Base-by-base conservation (phyloP, 2,888 invertebrate genomes). In the Eupeodes latifasciatus region DNA sequence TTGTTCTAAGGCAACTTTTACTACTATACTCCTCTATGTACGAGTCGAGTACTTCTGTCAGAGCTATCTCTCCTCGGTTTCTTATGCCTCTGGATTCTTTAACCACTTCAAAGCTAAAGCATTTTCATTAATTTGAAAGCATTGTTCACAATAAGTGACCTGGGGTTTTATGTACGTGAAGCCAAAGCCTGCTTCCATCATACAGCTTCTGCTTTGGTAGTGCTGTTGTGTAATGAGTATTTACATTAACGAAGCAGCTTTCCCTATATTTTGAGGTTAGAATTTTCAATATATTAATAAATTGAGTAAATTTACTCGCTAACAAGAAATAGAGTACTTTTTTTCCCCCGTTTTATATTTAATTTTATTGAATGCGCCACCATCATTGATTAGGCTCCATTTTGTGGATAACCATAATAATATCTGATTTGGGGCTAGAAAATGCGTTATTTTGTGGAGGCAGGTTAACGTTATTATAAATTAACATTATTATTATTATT, bases 121-220 rank as follows among this genome's bases (percentile, higher is more conserved):
- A 77, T 72, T 85, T 81, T 85, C 81, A 85, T 85, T 85, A 78
- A 74, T 74, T 81, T 78, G 44, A 81, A 81, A 85, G 85, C 81
- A 85, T 85, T 81, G 77, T 77, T 77, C 47, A 36, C 40, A 16
- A 19, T 71, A 40, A 71, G 69, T 59, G 76, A 85, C 71, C 62
- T 64, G 53, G 11, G 44, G 19, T 75, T 72, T 59, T 49, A n/a
- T 27, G 7, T 11, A 55, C 14, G 14, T 40, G 4, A 1, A 40
- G 1, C 40, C 40, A 40, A 40, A 40, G 6, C 40, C 40, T 9
- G 9, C 40, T 40, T 9, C 40, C 40, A 40, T 40, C 5, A 40
- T 40, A 40, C 40, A 40, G 9, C 5, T 9, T 5, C 9, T 40
- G 40, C 0, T 40, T 40, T 59, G 14, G 6, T 19, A 40, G 5